These are phyloP conservation scores for Gobio occitaniae DNA, from an alignment of 2,797 vertebrate genomes.

Conservation along the genomic window DNA sequence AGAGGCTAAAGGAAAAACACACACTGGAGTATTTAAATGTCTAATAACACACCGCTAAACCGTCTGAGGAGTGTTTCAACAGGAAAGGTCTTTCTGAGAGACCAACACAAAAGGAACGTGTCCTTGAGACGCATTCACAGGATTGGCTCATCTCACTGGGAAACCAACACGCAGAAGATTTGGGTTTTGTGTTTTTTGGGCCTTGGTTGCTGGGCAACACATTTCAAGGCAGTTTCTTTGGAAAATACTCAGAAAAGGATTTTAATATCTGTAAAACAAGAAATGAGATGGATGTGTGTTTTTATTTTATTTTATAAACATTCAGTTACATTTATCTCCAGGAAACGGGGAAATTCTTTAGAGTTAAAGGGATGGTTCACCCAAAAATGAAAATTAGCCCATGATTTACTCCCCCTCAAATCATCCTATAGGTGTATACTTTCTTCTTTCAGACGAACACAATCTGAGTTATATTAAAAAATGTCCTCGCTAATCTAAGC, in stretches of 20 bases:
- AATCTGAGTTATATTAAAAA: no score
- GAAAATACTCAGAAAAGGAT: constrained; percentile 4
- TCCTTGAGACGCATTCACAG: constrained; percentile 36
- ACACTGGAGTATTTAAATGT: not conserved
- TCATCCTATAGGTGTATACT: no score
- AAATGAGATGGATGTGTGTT: not conserved
- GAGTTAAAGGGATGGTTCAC: not conserved
- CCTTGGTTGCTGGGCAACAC: constrained; percentile 86
- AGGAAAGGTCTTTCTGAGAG: constrained; percentile 24
- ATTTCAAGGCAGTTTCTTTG: constrained; percentile 49
- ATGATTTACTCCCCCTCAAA: no score
- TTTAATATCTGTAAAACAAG: not conserved
- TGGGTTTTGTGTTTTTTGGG: constrained; percentile 59
- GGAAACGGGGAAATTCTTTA: not conserved
- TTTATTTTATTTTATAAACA: not conserved
- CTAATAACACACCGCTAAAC: not conserved
- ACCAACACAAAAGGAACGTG: constrained; percentile 40
- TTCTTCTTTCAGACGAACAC: no score
- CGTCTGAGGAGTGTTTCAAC: not conserved
- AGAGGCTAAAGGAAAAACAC: not conserved
- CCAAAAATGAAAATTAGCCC: no score
- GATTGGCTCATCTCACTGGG: constrained; percentile 18
- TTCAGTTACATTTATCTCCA: not conserved
- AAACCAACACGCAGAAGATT: constrained; percentile 3
- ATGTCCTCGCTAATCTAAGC: no score